These are phyloP conservation scores for Netelia fuscicornis DNA, from an alignment of 2,888 invertebrate species.

Conservation along the genomic window DNA sequence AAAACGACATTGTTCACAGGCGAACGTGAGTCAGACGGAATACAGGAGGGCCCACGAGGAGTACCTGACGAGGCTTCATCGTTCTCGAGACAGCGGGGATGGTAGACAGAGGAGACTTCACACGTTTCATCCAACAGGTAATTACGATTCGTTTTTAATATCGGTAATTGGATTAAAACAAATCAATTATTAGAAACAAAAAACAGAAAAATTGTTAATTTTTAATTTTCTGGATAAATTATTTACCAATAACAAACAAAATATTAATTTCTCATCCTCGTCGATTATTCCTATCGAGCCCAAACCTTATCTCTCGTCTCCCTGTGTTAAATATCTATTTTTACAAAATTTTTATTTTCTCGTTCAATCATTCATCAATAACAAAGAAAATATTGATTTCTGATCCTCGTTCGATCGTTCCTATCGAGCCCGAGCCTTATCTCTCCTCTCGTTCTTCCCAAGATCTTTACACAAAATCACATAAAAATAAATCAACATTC, in stretches of 20 bases:
- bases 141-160: slow-evolving; percentile 57
- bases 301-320: no score
- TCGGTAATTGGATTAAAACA: neutral
- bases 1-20: slow-evolving; percentile 83
- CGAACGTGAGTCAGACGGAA: slow-evolving; percentile 89
- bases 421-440: neutral
- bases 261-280: no score
- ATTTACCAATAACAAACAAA: no score
- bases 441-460: neutral
- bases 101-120: slow-evolving; percentile 78
- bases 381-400: neutral
- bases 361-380: neutral
- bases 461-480: neutral
- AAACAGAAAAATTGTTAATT: no score
- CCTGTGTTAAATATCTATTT: no score
- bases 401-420: neutral
- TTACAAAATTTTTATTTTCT: no score
- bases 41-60: slow-evolving; percentile 88
- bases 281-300: no score
- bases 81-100: slow-evolving; percentile 73
- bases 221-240: neutral
- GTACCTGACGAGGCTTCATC: slow-evolving; percentile 85
- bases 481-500: neutral
- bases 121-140: slow-evolving; percentile 82
- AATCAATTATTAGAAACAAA: neutral